These are phyloP conservation scores for Clanis bilineata DNA, from an alignment of 2,888 invertebrate species.

Conservation along the genomic window DNA sequence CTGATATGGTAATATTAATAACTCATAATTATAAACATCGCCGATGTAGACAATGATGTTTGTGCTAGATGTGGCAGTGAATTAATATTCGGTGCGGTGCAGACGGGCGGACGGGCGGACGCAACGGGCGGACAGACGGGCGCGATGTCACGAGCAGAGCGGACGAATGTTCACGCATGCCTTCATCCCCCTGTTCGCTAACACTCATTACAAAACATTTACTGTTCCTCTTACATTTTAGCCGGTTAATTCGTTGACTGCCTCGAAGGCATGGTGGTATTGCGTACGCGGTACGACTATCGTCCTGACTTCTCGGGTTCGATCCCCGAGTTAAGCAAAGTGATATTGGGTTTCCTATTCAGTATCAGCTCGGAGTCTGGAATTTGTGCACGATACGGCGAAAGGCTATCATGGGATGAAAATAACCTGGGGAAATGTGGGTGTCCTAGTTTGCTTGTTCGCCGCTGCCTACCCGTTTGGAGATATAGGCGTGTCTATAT, in stretches of 20 bases:
- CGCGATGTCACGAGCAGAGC: constrained; percentile 50
- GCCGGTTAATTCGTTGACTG: background rate
- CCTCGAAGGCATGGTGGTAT: no score
- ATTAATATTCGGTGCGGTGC: constrained; percentile 65
- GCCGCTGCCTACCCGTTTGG: no score
- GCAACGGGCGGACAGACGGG: background rate
- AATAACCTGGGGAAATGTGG: no score
- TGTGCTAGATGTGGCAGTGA: constrained; percentile 46
- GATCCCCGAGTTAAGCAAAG: no score
- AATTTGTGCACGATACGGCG: no score
- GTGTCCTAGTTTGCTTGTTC: no score
- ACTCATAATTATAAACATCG: constrained; percentile 48
- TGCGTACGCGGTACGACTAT: no score
- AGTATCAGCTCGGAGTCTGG: no score
- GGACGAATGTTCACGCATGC: constrained; percentile 64
- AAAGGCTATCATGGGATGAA: no score
- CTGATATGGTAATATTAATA: background rate
- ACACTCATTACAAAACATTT: constrained; percentile 51
- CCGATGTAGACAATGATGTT: constrained; percentile 54
- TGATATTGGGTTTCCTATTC: no score
- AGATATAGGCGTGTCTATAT: no score
- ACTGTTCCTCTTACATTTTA: background rate
- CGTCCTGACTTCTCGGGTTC: no score
- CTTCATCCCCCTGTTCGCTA: constrained; percentile 45
- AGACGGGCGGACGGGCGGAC: constrained; percentile 11